Conservation (phyloP, 1,140 invertebrate genomes). For the Platyscapa corneri region DNA sequence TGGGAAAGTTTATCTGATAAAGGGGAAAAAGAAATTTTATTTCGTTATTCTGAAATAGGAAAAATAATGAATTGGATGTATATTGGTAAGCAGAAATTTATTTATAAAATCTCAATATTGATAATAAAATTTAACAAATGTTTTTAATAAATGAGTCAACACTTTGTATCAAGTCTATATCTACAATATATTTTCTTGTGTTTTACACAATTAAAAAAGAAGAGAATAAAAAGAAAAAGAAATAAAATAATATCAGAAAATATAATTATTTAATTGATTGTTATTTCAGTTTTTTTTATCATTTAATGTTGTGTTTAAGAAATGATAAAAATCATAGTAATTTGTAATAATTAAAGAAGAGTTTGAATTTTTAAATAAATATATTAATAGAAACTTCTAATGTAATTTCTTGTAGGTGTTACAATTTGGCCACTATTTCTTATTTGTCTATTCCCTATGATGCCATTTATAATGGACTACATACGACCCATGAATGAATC, state of each 20-base stretch:
- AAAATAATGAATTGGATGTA: background rate
- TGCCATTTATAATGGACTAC: conserved; percentile 44
- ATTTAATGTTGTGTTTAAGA: no score
- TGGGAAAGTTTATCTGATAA: conserved; percentile 23
- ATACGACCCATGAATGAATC: conserved; percentile 47
- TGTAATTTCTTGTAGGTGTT: background rate
- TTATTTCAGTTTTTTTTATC: no score
- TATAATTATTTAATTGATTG: background rate
- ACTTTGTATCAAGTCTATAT: no score
- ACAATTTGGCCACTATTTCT: background rate
- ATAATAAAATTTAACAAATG: no score
- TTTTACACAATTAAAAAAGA: no score
- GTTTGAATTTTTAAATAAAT: no score
- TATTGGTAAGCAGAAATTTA: background rate
- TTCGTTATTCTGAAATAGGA: background rate
- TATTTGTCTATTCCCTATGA: conserved; percentile 10
- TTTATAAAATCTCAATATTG: background rate
- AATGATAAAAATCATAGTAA: background rate
- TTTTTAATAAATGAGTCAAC: no score
- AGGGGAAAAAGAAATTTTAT: conserved; percentile 20
- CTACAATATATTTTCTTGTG: no score
- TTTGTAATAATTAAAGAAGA: background rate
- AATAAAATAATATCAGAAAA: no score
- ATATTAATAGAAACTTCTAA: background rate
- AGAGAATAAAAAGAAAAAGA: no score